These are phyloP conservation scores for Sinocyclocheilus anshuiensis DNA, from an alignment of 2,113 vertebrate species.

Conservation along the genomic window DNA sequence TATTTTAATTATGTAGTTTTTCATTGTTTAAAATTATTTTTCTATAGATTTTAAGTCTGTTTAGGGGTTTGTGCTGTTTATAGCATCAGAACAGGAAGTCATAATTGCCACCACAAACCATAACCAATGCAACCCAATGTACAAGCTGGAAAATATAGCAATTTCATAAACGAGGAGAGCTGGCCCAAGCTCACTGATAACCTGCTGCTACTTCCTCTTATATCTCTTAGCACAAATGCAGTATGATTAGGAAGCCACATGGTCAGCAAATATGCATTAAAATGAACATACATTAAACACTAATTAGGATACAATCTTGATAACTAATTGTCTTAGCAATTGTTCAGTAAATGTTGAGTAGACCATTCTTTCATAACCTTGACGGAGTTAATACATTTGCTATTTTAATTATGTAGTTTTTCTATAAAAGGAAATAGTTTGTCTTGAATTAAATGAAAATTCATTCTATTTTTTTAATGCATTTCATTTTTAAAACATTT, in stretches of 20 bases:
- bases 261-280: neutral
- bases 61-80: conserved; percentile 1
- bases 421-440: neutral
- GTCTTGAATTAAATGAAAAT: too few relatives aligned
- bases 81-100: conserved; percentile 4
- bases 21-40: too few relatives aligned
- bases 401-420: neutral
- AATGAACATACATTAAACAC: neutral
- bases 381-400: neutral
- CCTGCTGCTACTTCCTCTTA: neutral
- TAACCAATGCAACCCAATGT: neutral
- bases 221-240: neutral
- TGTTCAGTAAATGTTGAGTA: neutral
- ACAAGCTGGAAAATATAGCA: conserved; percentile 1
- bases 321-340: neutral
- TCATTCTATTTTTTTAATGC: neutral
- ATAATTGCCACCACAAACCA: neutral
- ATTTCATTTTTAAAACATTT: neutral
- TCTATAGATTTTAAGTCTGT: neutral
- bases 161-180: neutral
- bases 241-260: neutral
- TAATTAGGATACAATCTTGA: neutral
- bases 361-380: neutral
- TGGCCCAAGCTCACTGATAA: neutral
- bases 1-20: too few relatives aligned